A percentile compares a stretch with the other conserved stretches of the same genome.
phyloP scores from a whole-genome alignment of 2,797 vertebrate species.

The Brachymystax lenok region DNA sequence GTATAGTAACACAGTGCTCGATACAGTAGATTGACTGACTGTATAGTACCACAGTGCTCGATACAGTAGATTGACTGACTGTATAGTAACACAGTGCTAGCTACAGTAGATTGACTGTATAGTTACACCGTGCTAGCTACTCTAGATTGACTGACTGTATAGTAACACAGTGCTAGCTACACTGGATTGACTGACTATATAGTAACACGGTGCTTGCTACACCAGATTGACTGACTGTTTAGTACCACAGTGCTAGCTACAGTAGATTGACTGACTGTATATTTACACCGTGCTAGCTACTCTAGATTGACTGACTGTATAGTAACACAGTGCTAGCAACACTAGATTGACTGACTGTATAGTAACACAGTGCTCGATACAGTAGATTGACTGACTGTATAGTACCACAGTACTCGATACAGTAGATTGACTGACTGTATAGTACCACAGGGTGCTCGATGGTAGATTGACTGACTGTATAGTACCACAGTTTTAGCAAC shows the following conservation, averaged over 20 bases:
- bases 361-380: slow-evolving; percentile 2
- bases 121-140: background rate
- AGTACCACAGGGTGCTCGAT: background rate
- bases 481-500: background rate
- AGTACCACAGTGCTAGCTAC: slow-evolving; percentile 2
- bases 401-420: slow-evolving; percentile 1
- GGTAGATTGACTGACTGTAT: background rate
- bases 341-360: background rate
- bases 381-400: slow-evolving; percentile 58
- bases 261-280: background rate
- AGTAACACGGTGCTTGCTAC: background rate
- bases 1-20: slow-evolving; percentile 16
- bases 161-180: slow-evolving; percentile 1
- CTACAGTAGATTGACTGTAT: background rate
- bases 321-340: background rate
- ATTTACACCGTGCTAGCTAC: slow-evolving; percentile 1
- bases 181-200: slow-evolving; percentile 53
- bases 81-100: background rate
- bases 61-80: background rate
- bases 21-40: background rate
- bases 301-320: background rate
- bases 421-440: background rate
- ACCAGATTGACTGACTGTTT: background rate
- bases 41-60: background rate
- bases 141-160: background rate